Evolutionary conservation across 2,113 vertebrate species (phyloP).

Genomic region (Tonatia bakeri): DNA sequence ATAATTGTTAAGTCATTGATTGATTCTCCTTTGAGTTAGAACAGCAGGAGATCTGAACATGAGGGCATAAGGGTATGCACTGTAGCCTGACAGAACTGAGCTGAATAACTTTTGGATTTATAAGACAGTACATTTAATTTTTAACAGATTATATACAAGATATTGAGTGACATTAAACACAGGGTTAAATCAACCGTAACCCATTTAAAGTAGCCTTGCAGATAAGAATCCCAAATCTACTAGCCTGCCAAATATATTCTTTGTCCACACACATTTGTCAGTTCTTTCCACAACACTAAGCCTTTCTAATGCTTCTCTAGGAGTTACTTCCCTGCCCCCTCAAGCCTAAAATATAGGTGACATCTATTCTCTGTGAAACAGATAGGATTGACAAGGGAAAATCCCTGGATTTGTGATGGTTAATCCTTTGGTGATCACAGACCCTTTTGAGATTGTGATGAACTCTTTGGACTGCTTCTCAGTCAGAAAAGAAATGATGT

Average conservation of each 20-base stretch:
- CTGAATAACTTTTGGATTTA: constrained; percentile 49
- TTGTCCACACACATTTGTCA: constrained; percentile 61
- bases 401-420: neutral
- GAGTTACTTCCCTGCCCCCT: neutral
- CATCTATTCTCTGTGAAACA: neutral
- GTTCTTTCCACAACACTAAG: constrained; percentile 54
- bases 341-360: constrained; percentile 38
- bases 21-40: neutral
- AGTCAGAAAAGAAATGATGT: neutral
- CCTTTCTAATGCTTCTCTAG: constrained; percentile 22
- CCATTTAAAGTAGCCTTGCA: constrained; percentile 63
- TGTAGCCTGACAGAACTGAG: neutral
- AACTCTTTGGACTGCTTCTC: neutral
- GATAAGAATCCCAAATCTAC: constrained; percentile 62
- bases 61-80: neutral
- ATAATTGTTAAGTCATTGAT: neutral
- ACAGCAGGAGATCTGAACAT: neutral
- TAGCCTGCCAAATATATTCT: constrained; percentile 51
- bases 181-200: constrained; percentile 64
- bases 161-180: constrained; percentile 68
- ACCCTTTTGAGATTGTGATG: neutral
- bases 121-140: constrained; percentile 67
- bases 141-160: constrained; percentile 65
- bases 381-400: neutral
- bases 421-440: neutral